A percentile compares a stretch with the other conserved stretches of the same genome.
phyloP scores from a whole-genome alignment of 2,113 vertebrate species.

The Dendrocopos noguchii region DNA sequence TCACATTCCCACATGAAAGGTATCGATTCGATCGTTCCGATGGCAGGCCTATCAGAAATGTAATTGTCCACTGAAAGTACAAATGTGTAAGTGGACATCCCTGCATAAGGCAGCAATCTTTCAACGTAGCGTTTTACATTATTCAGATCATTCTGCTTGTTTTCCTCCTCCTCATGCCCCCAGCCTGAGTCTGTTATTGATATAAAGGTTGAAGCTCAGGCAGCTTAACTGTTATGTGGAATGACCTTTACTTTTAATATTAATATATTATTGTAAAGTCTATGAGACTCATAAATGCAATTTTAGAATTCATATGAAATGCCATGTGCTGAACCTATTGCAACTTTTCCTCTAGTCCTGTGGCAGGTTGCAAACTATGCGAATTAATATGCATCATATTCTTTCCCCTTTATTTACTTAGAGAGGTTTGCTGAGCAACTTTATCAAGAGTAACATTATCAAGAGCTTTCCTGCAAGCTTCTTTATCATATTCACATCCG shows the following conservation, averaged over 20 bases:
- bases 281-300: constrained; percentile 87
- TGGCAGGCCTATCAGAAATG: constrained; percentile 39
- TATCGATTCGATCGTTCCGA: constrained; percentile 9
- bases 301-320: constrained; percentile 94
- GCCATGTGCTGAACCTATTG: constrained; percentile 82
- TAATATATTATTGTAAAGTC: constrained; percentile 94
- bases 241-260: constrained; percentile 99
- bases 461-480: constrained; percentile 92
- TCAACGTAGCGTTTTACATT: constrained; percentile 34
- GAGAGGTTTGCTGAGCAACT: constrained; percentile 90
- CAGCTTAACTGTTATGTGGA: constrained; percentile 90
- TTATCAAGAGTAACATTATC: constrained; percentile 98
- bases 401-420: constrained; percentile 86
- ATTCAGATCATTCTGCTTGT: constrained; percentile 75
- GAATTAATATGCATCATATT: constrained; percentile 93
- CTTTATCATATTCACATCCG: constrained; percentile 93
- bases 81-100: constrained; percentile 34
- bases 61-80: constrained; percentile 41
- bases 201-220: constrained; percentile 94
- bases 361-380: constrained; percentile 74
- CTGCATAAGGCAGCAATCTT: constrained; percentile 36
- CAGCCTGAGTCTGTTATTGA: constrained; percentile 79
- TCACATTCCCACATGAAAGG: constrained; percentile 18
- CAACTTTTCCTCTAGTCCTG: constrained; percentile 65
- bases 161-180: constrained; percentile 48